phyloP scores from a whole-genome alignment of 2,888 invertebrate species.

The Leucophenga maculata region DNA sequence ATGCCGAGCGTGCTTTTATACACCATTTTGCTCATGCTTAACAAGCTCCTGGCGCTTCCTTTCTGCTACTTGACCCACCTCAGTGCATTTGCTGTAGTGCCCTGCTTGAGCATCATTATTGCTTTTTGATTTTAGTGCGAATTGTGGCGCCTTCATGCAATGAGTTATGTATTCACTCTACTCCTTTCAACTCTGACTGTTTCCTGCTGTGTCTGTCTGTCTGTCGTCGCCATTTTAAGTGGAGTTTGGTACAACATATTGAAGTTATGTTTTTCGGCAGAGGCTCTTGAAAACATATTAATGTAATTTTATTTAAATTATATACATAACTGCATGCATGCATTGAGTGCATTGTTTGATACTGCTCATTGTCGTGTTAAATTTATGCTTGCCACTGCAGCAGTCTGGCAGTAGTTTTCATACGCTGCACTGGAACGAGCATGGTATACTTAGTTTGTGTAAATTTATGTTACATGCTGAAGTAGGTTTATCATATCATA shows the following conservation, averaged over 20 bases:
- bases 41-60: slow-evolving; percentile 16
- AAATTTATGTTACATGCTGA: too few relatives aligned
- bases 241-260: slow-evolving; percentile 33
- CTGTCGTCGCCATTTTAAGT: background rate
- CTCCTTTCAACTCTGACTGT: background rate
- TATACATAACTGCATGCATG: slow-evolving; percentile 53
- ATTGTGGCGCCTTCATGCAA: slow-evolving; percentile 31
- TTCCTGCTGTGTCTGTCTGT: slow-evolving; percentile 2
- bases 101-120: slow-evolving; percentile 56
- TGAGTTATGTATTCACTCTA: slow-evolving; percentile 49
- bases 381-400: background rate
- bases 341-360: background rate
- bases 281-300: slow-evolving; percentile 51
- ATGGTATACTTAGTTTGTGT: too few relatives aligned
- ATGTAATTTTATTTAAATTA: slow-evolving; percentile 64
- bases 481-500: too few relatives aligned
- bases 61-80: background rate
- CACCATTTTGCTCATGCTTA: slow-evolving; percentile 31
- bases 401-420: background rate
- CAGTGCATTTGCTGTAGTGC: background rate
- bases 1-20: slow-evolving; percentile 11
- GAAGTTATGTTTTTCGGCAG: slow-evolving; percentile 35
- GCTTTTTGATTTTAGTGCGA: slow-evolving; percentile 63
- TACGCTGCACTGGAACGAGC: too few relatives aligned
- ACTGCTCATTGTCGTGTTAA: slow-evolving; percentile 8